Percentiles rank a stretch among this genome's conserved stretches.
Conservation (phyloP, 1,140 invertebrate species). For the Brachionus rubens region DNA sequence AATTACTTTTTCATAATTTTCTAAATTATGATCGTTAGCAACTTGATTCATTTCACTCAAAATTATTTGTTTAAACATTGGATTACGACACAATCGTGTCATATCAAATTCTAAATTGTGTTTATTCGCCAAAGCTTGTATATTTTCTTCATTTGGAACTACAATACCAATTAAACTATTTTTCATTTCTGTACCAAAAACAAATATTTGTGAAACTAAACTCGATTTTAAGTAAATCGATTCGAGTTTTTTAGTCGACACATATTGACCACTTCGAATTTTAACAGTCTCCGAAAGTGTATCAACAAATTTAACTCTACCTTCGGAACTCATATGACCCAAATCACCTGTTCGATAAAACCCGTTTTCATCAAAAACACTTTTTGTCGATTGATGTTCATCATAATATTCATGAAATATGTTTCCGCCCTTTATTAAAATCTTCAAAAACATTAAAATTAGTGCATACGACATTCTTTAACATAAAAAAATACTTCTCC, state of each 20-base stretch:
- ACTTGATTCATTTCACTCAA: background rate
- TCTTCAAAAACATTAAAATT: too few relatives aligned
- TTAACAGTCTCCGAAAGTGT: background rate
- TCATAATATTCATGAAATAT: too few relatives aligned
- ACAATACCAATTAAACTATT: background rate
- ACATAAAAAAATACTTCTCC: too few relatives aligned
- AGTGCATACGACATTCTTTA: too few relatives aligned
- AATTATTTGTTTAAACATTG: constrained; percentile 14
- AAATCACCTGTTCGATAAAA: too few relatives aligned
- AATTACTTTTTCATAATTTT: background rate
- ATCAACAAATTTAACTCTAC: background rate
- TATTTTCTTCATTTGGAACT: background rate
- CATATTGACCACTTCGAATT: background rate
- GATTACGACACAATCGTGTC: background rate
- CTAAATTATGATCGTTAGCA: background rate
- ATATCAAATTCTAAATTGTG: constrained; percentile 4
- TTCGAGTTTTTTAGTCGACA: background rate
- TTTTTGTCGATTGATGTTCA: too few relatives aligned
- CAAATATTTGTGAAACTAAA: background rate
- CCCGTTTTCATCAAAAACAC: too few relatives aligned
- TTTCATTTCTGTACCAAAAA: background rate
- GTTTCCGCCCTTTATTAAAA: too few relatives aligned
- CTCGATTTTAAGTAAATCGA: background rate
- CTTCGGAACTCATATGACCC: background rate
- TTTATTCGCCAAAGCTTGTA: background rate